phyloP scores from a whole-genome alignment of 2,888 invertebrate species.

The Arge pagana region DNA sequence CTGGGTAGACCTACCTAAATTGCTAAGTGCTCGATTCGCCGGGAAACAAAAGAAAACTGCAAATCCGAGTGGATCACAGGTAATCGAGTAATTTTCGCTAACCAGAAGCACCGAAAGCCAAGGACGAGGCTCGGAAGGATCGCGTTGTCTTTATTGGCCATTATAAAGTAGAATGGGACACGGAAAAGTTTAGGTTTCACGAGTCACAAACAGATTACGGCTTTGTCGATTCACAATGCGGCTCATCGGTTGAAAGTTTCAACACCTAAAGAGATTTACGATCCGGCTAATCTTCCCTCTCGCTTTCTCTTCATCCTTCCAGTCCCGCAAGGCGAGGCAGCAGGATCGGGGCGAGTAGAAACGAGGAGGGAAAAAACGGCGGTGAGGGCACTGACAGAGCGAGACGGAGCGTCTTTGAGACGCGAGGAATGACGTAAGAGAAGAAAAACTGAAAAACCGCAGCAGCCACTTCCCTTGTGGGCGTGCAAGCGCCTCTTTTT shows the following conservation, averaged over 20 bases:
- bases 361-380: conserved; percentile 28
- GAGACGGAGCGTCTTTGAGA: not conserved
- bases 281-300: conserved; percentile 14
- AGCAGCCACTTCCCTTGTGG: conserved; percentile 49
- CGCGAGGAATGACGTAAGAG: conserved; percentile 25
- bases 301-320: conserved; percentile 1
- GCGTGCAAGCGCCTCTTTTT: conserved; percentile 49
- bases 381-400: not conserved
- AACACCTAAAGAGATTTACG: conserved; percentile 49
- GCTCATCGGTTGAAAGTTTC: conserved; percentile 36
- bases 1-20: too few species aligned
- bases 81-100: too few species aligned
- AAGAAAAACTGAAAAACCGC: conserved; percentile 44
- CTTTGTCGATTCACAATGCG: conserved; percentile 24
- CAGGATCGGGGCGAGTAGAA: conserved; percentile 31
- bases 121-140: too few species aligned
- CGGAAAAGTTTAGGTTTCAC: not conserved
- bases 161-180: too few species aligned
- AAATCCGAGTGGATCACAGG: too few species aligned
- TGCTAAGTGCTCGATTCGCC: too few species aligned
- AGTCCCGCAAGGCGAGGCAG: conserved; percentile 19
- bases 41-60: too few species aligned
- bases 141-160: too few species aligned
- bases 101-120: too few species aligned
- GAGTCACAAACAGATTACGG: conserved; percentile 8